Conservation (phyloP, 2,888 invertebrate species). For the Idaea straminata region DNA sequence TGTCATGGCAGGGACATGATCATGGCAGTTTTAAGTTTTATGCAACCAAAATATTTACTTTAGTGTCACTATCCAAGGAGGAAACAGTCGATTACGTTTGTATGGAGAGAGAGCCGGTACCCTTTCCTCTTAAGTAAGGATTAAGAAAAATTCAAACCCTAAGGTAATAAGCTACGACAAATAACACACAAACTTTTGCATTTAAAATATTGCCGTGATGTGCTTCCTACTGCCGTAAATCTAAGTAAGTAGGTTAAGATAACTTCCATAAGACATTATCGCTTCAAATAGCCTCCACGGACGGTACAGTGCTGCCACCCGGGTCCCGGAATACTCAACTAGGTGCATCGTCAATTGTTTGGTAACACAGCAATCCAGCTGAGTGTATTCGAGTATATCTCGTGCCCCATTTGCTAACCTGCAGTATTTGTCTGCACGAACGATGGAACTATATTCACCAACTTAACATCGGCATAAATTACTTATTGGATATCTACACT, state of each 20-base stretch:
- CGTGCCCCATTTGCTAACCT: slow-evolving; percentile 2
- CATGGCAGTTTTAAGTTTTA: too few species aligned
- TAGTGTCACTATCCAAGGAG: too few species aligned
- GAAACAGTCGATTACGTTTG: too few species aligned
- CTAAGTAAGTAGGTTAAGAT: neutral
- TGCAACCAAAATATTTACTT: too few species aligned
- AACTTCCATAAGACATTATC: neutral
- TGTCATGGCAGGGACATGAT: too few species aligned
- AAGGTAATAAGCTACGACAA: too few species aligned
- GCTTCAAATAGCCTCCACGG: neutral
- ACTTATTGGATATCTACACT: neutral
- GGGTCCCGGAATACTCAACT: neutral
- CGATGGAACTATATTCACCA: neutral
- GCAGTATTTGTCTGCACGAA: neutral
- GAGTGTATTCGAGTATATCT: slow-evolving; percentile 2
- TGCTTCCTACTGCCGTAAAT: neutral
- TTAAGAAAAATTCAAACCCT: too few species aligned
- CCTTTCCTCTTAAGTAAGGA: too few species aligned
- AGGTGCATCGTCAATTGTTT: slow-evolving; percentile 3
- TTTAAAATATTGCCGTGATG: too few species aligned
- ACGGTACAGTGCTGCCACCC: neutral
- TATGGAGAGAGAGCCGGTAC: too few species aligned
- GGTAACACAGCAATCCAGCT: neutral
- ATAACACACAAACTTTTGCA: too few species aligned
- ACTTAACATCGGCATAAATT: neutral